Evolutionary conservation across 2,113 vertebrate genomes (phyloP).

Genomic region (Apodemus sylvaticus): DNA sequence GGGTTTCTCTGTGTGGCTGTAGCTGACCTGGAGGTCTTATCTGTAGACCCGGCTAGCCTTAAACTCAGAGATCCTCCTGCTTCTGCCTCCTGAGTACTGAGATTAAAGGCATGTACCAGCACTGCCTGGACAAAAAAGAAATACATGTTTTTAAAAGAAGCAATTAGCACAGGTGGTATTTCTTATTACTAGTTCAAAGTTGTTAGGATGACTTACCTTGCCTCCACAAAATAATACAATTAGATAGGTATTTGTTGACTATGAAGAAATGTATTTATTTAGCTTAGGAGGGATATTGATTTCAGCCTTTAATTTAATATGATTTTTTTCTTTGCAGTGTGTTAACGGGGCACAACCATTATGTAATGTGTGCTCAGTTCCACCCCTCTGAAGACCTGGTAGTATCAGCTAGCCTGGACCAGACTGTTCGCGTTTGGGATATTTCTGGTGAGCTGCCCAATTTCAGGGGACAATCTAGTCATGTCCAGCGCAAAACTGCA

Average conservation of each 20-base stretch:
- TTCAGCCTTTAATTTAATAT: background rate
- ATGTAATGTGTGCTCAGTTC: conserved; percentile 99
- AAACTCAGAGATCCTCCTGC: background rate
- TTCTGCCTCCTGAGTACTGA: background rate
- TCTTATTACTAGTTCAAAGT: background rate
- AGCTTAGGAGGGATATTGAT: background rate
- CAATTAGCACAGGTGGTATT: background rate
- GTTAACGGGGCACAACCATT: conserved; percentile 97
- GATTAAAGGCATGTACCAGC: background rate
- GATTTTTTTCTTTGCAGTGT: conserved; percentile 86
- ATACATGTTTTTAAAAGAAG: background rate
- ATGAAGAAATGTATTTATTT: background rate
- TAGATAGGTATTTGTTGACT: background rate
- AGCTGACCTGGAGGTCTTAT: background rate
- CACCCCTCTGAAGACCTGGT: conserved; percentile 97
- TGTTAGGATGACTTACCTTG: conserved; percentile 22
- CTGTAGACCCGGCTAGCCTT: background rate
- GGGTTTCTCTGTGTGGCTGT: background rate
- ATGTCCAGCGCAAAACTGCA: conserved; percentile 74
- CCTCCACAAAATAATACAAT: background rate
- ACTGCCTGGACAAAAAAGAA: background rate
- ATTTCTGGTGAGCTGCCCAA: conserved; percentile 95
- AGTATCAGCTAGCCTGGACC: conserved; percentile 97
- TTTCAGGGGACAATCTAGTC: conserved; percentile 63
- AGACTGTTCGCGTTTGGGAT: conserved; percentile 99